These are phyloP conservation scores for Erpornis zantholeuca DNA, from an alignment of 2,113 vertebrate genomes.

Conservation along the genomic window DNA sequence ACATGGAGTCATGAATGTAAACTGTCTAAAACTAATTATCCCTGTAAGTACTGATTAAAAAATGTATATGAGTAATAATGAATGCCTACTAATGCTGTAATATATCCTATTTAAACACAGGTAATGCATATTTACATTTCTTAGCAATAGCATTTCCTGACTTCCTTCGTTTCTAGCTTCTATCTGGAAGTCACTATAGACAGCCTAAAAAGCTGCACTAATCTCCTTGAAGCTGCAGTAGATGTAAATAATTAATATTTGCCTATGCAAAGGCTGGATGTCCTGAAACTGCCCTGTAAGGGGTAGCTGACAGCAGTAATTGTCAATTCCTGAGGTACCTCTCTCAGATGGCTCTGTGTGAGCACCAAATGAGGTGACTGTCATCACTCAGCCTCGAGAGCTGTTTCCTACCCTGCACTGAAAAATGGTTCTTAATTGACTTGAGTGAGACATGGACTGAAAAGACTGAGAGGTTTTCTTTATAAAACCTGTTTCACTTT, in stretches of 20 bases:
- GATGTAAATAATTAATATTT: background rate
- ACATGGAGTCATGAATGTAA: background rate
- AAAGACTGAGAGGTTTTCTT: background rate
- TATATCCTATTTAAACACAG: background rate
- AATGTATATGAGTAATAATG: background rate
- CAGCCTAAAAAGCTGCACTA: background rate
- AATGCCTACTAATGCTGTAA: background rate
- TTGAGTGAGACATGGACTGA: background rate
- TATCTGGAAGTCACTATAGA: background rate
- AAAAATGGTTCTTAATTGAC: constrained; percentile 24
- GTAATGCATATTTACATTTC: background rate
- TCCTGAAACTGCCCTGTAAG: background rate
- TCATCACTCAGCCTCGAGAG: background rate
- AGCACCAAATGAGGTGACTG: background rate
- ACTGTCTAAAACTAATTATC: background rate
- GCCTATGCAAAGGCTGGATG: background rate
- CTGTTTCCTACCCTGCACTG: background rate
- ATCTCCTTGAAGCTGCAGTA: background rate
- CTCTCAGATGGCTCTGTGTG: background rate
- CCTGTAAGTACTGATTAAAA: background rate
- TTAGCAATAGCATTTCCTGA: background rate
- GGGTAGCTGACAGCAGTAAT: background rate
- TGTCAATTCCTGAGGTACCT: background rate
- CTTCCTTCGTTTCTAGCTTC: background rate
- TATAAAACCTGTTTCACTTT: background rate